Percentiles rank a stretch among this genome's conserved stretches.
These are phyloP conservation scores for Spodoptera littoralis DNA, from an alignment of 2,888 invertebrate species.

Conservation along the genomic window DNA sequence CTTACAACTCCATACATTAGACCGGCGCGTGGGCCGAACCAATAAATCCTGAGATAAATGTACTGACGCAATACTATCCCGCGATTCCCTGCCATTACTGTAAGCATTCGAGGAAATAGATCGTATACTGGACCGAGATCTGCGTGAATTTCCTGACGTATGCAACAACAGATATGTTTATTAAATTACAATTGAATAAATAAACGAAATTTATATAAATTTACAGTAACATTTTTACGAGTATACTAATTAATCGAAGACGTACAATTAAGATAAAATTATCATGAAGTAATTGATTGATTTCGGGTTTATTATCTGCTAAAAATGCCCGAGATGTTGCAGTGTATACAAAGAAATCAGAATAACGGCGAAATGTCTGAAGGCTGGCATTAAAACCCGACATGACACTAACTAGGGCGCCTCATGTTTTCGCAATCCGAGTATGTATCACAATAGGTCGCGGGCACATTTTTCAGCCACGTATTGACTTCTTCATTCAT, in stretches of 20 bases:
- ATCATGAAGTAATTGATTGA: slow-evolving; percentile 1
- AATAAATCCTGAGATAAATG: slow-evolving; percentile 71
- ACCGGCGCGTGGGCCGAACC: slow-evolving; percentile 61
- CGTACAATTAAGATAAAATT: slow-evolving; percentile 5
- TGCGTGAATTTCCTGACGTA: slow-evolving; percentile 31
- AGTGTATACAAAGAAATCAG: slow-evolving; percentile 14
- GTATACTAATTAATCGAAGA: neutral
- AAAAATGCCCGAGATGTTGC: slow-evolving; percentile 6
- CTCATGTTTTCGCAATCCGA: slow-evolving; percentile 59
- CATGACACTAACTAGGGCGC: slow-evolving; percentile 29
- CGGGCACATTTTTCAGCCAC: slow-evolving; percentile 58
- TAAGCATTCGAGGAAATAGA: slow-evolving; percentile 53
- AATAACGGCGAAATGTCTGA: slow-evolving; percentile 27
- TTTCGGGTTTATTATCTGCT: neutral
- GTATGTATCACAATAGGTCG: slow-evolving; percentile 51
- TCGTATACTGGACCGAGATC: slow-evolving; percentile 45
- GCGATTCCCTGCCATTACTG: slow-evolving; percentile 55
- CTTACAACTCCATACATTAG: slow-evolving; percentile 61
- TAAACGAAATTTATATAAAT: neutral
- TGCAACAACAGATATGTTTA: slow-evolving; percentile 4
- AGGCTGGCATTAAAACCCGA: slow-evolving; percentile 13
- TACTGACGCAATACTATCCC: slow-evolving; percentile 50
- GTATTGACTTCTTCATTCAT: slow-evolving; percentile 64
- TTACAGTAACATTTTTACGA: neutral
- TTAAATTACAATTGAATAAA: slow-evolving; percentile 5